Conservation (phyloP, 2,113 vertebrate species). For the Gambusia holbrooki region DNA sequence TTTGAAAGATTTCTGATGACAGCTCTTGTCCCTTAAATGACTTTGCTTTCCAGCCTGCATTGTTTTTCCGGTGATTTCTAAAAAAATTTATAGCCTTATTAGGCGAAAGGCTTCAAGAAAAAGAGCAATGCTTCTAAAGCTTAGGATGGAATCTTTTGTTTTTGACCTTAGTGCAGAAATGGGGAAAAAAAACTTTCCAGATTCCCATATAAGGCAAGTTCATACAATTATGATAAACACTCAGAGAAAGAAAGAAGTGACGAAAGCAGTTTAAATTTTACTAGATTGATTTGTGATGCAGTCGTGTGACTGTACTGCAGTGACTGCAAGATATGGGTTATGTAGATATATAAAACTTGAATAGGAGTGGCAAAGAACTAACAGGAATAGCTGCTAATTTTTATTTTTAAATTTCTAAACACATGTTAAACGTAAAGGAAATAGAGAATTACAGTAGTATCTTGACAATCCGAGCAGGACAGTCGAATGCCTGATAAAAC, state of each 20-base stretch:
- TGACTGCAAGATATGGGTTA: background rate
- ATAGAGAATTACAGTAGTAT: too few relatives aligned
- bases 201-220: background rate
- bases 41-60: background rate
- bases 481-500: too few relatives aligned
- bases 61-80: background rate
- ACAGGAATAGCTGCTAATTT: too few relatives aligned
- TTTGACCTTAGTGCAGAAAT: background rate
- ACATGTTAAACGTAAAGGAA: too few relatives aligned
- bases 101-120: background rate
- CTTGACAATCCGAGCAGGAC: too few relatives aligned
- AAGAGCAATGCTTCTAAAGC: background rate
- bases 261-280: too few relatives aligned
- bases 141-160: background rate
- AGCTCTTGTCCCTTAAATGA: conserved; percentile 4
- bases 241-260: too few relatives aligned
- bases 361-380: too few relatives aligned
- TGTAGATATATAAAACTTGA: too few relatives aligned
- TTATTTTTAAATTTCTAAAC: too few relatives aligned
- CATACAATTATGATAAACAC: background rate
- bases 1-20: background rate
- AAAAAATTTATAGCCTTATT: background rate
- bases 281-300: too few relatives aligned
- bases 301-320: background rate
- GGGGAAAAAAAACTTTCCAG: background rate